phyloP scores from a whole-genome alignment of 2,113 vertebrate species.

The Takifugu flavidus region DNA sequence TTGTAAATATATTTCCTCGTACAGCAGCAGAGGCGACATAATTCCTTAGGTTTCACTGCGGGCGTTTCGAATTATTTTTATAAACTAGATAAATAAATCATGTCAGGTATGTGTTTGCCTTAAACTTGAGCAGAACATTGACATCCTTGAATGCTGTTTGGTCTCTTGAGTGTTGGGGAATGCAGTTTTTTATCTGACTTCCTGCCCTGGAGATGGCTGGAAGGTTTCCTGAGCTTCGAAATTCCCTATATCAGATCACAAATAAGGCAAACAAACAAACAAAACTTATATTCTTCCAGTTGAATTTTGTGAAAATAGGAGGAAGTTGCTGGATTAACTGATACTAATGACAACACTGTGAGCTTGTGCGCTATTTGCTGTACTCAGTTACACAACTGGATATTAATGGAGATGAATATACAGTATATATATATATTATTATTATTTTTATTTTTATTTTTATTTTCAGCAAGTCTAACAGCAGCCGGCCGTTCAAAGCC shows the following conservation, averaged over 20 bases:
- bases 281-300: neutral
- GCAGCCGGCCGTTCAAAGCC: neutral
- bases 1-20: neutral
- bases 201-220: neutral
- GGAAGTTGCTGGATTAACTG: too few relatives aligned
- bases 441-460: neutral
- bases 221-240: neutral
- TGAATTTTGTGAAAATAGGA: neutral
- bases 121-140: constrained; percentile 15
- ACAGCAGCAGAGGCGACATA: neutral
- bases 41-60: too few relatives aligned
- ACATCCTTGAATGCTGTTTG: constrained; percentile 49
- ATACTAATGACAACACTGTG: too few relatives aligned
- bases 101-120: constrained; percentile 33
- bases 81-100: constrained; percentile 25
- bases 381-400: constrained; percentile 1
- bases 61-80: constrained; percentile 1
- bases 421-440: too few relatives aligned
- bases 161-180: constrained; percentile 31
- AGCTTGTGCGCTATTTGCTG: too few relatives aligned
- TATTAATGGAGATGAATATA: neutral
- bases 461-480: neutral
- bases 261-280: neutral
- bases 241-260: too few relatives aligned
- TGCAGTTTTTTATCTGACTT: constrained; percentile 9